phyloP scores from a whole-genome alignment of 2,797 vertebrate genomes.

The Pangasius macronema region DNA sequence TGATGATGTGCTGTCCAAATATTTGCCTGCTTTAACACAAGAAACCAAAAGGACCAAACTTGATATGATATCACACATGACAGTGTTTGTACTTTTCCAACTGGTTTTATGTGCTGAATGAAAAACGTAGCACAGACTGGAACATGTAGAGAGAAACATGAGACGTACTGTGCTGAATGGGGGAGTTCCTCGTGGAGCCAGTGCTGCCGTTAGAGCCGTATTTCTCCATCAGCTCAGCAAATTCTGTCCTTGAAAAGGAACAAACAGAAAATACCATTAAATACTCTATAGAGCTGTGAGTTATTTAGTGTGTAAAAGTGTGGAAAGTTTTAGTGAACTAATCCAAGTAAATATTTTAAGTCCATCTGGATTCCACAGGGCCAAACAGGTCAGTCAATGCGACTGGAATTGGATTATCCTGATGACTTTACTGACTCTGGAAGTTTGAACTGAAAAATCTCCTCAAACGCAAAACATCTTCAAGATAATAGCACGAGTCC shows the following conservation, averaged over 20 bases:
- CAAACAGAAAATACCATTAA: not conserved
- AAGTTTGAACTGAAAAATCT: not conserved
- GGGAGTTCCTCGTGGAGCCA: conserved; percentile 83
- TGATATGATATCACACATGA: not conserved
- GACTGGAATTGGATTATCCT: not conserved
- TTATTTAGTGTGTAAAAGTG: not conserved
- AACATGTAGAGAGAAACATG: not conserved
- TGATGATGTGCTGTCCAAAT: conserved; percentile 86
- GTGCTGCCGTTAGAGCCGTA: conserved; percentile 86
- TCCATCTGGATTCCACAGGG: not conserved
- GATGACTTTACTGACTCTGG: not conserved
- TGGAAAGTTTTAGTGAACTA: not conserved
- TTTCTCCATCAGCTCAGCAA: conserved; percentile 86
- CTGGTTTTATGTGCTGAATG: not conserved
- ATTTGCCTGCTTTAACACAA: conserved; percentile 67
- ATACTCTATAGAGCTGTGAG: not conserved
- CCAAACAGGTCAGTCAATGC: not conserved
- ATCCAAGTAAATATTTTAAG: not conserved
- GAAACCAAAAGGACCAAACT: not conserved
- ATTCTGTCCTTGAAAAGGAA: conserved; percentile 79
- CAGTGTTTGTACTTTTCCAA: not conserved
- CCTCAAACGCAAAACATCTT: not conserved
- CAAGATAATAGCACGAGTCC: not conserved
- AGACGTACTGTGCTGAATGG: conserved; percentile 69
- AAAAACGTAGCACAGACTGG: not conserved